Percentiles rank a stretch among this genome's conserved stretches.
Conservation (phyloP, 2,113 vertebrate species). For the Morone saxatilis region DNA sequence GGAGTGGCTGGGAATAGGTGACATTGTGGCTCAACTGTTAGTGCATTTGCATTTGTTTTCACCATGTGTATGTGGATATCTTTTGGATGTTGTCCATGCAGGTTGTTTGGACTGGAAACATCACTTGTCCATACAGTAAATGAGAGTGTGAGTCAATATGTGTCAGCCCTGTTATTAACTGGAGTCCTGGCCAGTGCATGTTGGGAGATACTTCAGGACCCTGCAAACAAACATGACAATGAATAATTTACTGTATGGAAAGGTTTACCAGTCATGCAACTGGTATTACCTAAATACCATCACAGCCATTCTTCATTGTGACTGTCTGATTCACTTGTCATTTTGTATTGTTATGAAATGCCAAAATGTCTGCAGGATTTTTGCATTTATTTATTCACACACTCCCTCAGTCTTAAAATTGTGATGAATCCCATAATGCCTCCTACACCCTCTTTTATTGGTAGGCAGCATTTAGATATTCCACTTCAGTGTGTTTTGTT, state of each 20-base stretch:
- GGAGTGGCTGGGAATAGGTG: constrained; percentile 29
- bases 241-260: constrained; percentile 52
- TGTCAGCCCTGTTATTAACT: constrained; percentile 42
- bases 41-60: constrained; percentile 43
- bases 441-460: constrained; percentile 42
- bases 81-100: constrained; percentile 50
- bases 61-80: constrained; percentile 3
- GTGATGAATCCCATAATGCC: constrained; percentile 39
- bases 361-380: constrained; percentile 46
- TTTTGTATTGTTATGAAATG: constrained; percentile 59
- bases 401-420: constrained; percentile 44
- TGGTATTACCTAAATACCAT: constrained; percentile 43
- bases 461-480: constrained; percentile 37
- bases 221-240: constrained; percentile 50
- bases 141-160: constrained; percentile 45
- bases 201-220: constrained; percentile 38
- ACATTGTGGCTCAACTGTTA: constrained; percentile 11
- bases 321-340: constrained; percentile 53
- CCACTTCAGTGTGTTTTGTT: constrained; percentile 41
- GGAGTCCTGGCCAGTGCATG: constrained; percentile 33
- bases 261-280: constrained; percentile 47
- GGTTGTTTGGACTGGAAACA: constrained; percentile 34
- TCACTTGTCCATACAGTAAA: constrained; percentile 43
- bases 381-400: constrained; percentile 46
- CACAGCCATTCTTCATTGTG: constrained; percentile 54